Evolutionary conservation across 2,888 invertebrate genomes (phyloP), one percentile per base, ranked within the genome.

Genomic region (Euclidia mi): DNA sequence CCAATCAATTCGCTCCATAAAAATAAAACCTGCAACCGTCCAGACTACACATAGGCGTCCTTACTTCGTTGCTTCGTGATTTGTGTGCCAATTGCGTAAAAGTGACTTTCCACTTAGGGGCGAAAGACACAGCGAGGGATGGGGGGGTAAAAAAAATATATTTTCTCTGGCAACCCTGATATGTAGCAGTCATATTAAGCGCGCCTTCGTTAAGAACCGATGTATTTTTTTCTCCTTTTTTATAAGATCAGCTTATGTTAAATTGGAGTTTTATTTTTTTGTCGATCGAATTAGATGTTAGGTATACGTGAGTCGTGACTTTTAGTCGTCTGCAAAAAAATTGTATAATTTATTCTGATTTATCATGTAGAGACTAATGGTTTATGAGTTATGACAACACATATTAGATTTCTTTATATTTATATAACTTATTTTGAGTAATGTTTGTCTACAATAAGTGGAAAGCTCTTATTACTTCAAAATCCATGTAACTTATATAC

Each of bases 81-180:
- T 85, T 82, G 85, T 85, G 81, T 81, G 75, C 77, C 82, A 78
- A 84, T 83, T 81, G 83, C 80, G 79, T 71, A 79, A 76, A 81
- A 82, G 79, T 79, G 78, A 79, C 76, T 79, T 73, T 75, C 69
- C 76, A 75, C 81, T 77, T 76, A 73, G 70, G 45, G 55, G 55
- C 32, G 34, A 41, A 52, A 53, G 57, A 51, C 55, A 65, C 46
- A 56, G 56, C 35, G 12, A 32, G 4, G 40, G 51, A 60, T 44
- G 53, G 46, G 48, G 37, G 32, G 4, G 14, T n/a, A n/a, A n/a
- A n/a, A 64, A 71, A 67, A 63, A 65, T 63, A 62, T 48, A 53
- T 47, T 74, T 64, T 62, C 65, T 59, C 47, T 61, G 51, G 61
- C 55, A 58, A 56, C 48, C 42, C 20, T 35, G 53, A 69, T 60